Evolutionary conservation across 2,797 vertebrate genomes (phyloP), one percentile per base, ranked within the genome.

Genomic region (Rachycentron canadum): DNA sequence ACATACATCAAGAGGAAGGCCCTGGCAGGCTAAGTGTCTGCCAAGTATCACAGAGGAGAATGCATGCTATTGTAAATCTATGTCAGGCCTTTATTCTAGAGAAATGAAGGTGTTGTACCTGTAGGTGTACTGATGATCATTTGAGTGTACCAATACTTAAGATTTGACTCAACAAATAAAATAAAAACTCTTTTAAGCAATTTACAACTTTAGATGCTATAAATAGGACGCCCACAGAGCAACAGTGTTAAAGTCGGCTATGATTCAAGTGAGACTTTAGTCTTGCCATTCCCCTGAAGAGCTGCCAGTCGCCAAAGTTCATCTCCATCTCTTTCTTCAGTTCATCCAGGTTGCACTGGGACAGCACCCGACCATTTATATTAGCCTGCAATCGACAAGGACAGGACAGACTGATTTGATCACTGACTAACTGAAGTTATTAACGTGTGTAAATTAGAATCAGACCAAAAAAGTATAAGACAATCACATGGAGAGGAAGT

Each of bases 221-320:
- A 74, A 1, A 0, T 19, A 21, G 17, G 28, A 47, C 5, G 1
- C 16, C 8, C 36, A 3, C n/a, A 36, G 12, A 23, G 28, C 26
- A 38, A 32, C 10, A 40, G 47, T 9, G 56, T 45, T 25, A 57
- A 62, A 53, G 9, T n/a, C 8, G 10, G 13, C 60, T 7, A 2
- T 19, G 26, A 66, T 23, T 4, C 2, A 43, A 73, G 19, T 23
- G 28, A 38, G 66, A 26, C 65, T 23, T 5, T 32, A 21, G n/a
- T 71, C 96, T 96, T 95, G 99, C 98, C 94, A 90, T 94, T 83
- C 95, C 97, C 88, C 94, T 97, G 91, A 99, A 99, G 80, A 99
- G 97, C 70, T 99, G 98, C 98, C 98, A 99, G 93, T 99, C 98
- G 23, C 98, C 98, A 92, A 99, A 99, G 92, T 99, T 99, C 98